Percentiles rank a stretch among this genome's conserved stretches.
These are phyloP conservation scores for Euphydryas editha DNA, from an alignment of 2,888 invertebrate species.

Conservation along the genomic window DNA sequence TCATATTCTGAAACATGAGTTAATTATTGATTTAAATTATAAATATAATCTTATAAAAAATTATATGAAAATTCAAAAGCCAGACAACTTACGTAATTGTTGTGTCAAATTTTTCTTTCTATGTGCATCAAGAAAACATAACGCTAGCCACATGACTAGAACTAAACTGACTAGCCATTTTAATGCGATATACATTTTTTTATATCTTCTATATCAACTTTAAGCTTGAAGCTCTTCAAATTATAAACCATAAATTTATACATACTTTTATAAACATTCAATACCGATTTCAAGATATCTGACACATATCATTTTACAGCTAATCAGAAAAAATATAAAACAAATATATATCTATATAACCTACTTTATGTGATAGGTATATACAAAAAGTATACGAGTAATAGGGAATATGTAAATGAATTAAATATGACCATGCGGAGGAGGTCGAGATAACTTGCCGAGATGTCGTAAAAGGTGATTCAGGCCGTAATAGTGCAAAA, in stretches of 20 bases:
- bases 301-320: constrained; percentile 49
- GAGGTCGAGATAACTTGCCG: too few species aligned
- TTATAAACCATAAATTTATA: constrained; percentile 56
- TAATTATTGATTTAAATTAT: neutral
- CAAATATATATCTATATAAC: neutral
- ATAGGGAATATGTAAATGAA: too few species aligned
- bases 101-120: constrained; percentile 34
- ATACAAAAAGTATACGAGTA: too few species aligned
- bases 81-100: constrained; percentile 20
- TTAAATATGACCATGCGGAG: too few species aligned
- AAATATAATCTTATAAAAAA: neutral
- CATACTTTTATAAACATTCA: constrained; percentile 53
- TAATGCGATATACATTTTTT: constrained; percentile 73
- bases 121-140: constrained; percentile 58
- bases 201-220: constrained; percentile 17
- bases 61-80: neutral
- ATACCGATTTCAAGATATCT: constrained; percentile 47
- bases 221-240: constrained; percentile 37
- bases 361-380: too few species aligned
- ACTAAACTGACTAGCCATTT: constrained; percentile 68
- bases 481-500: too few species aligned
- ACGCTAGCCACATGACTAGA: constrained; percentile 65
- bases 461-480: too few species aligned
- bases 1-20: constrained; percentile 31
- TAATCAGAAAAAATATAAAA: neutral